phyloP scores from a whole-genome alignment of 2,113 vertebrate genomes.

The Aldabrachelys gigantea region DNA sequence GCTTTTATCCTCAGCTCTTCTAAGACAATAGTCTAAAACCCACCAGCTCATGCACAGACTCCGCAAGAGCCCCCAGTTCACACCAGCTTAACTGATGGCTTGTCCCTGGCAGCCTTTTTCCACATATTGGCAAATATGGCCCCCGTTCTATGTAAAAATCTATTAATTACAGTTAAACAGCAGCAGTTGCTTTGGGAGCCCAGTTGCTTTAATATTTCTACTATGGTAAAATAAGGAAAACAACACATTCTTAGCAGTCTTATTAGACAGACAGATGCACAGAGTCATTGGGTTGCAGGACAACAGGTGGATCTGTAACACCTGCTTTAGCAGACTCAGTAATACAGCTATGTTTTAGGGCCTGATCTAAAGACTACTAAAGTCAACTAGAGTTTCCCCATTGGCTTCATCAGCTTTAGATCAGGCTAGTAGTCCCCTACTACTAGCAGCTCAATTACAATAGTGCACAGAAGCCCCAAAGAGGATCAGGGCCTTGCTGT shows the following conservation, averaged over 20 bases:
- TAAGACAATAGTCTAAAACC: not conserved
- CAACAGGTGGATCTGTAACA: not conserved
- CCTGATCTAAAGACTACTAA: not conserved
- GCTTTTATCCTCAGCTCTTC: not conserved
- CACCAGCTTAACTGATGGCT: not conserved
- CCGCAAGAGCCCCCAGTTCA: not conserved
- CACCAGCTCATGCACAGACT: not conserved
- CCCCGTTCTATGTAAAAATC: not conserved
- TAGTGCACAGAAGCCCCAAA: not conserved
- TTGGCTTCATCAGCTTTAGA: not conserved
- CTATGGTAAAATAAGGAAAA: conserved; percentile 5
- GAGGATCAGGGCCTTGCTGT: not conserved
- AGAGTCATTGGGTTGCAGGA: not conserved
- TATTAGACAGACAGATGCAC: not conserved
- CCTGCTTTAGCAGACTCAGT: not conserved
- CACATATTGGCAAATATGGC: not conserved
- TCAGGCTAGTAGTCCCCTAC: not conserved
- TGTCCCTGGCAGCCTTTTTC: not conserved
- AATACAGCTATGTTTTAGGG: not conserved
- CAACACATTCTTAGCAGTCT: not conserved
- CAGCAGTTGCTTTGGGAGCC: not conserved
- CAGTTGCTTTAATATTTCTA: not conserved
- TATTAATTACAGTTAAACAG: conserved; percentile 11
- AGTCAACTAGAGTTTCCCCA: not conserved
- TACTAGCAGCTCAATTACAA: not conserved